Percentiles rank a stretch among this genome's conserved stretches.
Evolutionary conservation across 1,140 invertebrate species (phyloP).

Genomic region (Dinoponera quadriceps): DNA sequence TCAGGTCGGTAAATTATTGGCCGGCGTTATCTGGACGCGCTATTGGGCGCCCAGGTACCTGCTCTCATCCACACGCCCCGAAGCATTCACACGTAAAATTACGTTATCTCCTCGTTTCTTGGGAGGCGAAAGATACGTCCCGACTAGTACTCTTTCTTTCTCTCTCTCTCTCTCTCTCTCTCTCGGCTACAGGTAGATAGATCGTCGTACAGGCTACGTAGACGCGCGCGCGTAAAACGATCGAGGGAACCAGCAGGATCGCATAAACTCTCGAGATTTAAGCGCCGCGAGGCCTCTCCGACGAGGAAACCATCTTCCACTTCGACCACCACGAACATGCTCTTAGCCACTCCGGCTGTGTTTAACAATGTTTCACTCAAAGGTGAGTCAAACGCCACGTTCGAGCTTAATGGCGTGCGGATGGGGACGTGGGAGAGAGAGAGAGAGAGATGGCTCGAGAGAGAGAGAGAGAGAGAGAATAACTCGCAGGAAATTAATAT

Average conservation of each 20-base stretch:
- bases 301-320: constrained; percentile 71
- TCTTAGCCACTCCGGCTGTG: constrained; percentile 53
- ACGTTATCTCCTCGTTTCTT: constrained; percentile 80
- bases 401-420: constrained; percentile 48
- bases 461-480: background rate
- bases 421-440: background rate
- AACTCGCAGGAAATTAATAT: constrained; percentile 51
- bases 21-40: constrained; percentile 76
- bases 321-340: constrained; percentile 70
- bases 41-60: constrained; percentile 79
- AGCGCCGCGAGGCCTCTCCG: constrained; percentile 60
- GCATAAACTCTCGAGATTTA: constrained; percentile 74
- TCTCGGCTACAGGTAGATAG: constrained; percentile 70
- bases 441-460: background rate
- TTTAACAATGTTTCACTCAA: constrained; percentile 67
- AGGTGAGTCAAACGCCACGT: constrained; percentile 64
- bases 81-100: constrained; percentile 80
- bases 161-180: no score
- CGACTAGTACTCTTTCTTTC: constrained; percentile 49
- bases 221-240: constrained; percentile 73
- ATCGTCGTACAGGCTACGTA: constrained; percentile 69
- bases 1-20: constrained; percentile 81
- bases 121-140: constrained; percentile 74
- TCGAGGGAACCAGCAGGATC: constrained; percentile 72
- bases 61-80: constrained; percentile 73